Evolutionary conservation across 2,113 vertebrate species (phyloP), one percentile per base, ranked within the genome.

Genomic region (Xenopus laevis): DNA sequence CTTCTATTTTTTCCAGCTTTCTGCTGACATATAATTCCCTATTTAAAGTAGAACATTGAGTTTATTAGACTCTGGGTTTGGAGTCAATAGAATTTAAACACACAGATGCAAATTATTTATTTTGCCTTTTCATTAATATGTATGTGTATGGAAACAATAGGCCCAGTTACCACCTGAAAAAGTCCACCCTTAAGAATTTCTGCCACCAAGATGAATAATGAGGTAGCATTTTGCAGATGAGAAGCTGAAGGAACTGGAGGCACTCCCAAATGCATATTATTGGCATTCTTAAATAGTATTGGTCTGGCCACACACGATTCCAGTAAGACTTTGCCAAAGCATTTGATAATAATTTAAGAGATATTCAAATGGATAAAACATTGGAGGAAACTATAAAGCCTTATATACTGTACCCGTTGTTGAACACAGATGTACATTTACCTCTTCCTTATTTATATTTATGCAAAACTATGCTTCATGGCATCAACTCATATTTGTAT

Each of bases 301-400:
- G 23, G 23, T 27, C 23, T 27, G 74, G 67, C 74, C 74, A 63
- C 74, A 77, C 74, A 77, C 67, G 57, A 70, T 45, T 69, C 50
- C 13, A 63, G 10, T 20, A 63, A 45, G 17, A 2, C 33, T 45
- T 30, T 77, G 74, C 74, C 74, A 77, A 70, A 17, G 60, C 74
- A 77, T 75, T 69, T 75, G 73, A 61, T 68, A 75, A 62, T 68
- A 57, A 77, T 69, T 77, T 64, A 55, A 57, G 16, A 70, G 21
- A 75, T 20, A 63, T 63, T 30, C 50, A 63, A 11, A 50, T 69
- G 50, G 20, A 27, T n/a, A 70, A 57, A 15, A 18, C 47, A 50
- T 67, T 17, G 45, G n/a, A 67, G 9, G n/a, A 23, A 20, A 67
- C 46, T 50, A 9, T 45, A 67, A 67, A 67, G 9, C 20, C 3